A percentile compares a stretch with the other conserved stretches of the same genome.
These are phyloP conservation scores for Chaetophractus vellerosus DNA, from an alignment of 2,797 vertebrate genomes.

Conservation along the genomic window DNA sequence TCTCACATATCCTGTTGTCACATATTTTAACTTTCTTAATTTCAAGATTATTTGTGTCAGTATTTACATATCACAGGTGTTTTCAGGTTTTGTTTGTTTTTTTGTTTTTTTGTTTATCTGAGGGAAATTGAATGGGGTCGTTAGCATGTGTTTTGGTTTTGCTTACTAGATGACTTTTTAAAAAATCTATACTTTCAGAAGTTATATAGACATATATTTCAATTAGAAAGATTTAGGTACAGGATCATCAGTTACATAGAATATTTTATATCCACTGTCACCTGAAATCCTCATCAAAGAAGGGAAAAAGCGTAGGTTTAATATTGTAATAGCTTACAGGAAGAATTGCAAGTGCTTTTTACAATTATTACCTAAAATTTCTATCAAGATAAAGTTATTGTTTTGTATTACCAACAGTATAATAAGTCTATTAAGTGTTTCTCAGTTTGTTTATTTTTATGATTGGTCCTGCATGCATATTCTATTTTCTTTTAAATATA, in stretches of 20 bases:
- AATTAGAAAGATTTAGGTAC: background rate
- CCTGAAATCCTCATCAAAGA: background rate
- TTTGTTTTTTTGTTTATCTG: constrained; percentile 22
- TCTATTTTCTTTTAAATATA: constrained; percentile 71
- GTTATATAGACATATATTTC: background rate
- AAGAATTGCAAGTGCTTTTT: background rate
- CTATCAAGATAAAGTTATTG: background rate
- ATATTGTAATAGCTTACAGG: background rate
- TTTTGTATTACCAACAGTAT: background rate
- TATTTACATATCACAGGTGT: constrained; percentile 13
- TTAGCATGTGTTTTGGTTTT: constrained; percentile 31
- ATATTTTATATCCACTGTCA: background rate
- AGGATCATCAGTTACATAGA: background rate
- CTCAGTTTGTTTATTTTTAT: constrained; percentile 49
- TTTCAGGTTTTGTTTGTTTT: constrained; percentile 50
- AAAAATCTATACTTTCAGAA: background rate
- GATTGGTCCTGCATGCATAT: background rate
- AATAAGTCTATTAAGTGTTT: background rate
- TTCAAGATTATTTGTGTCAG: constrained; percentile 1
- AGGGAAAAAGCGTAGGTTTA: too few relatives aligned
- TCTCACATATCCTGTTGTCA: background rate
- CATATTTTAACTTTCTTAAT: background rate
- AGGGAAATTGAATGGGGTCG: background rate
- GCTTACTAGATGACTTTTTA: background rate
- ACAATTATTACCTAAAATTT: background rate